Conservation (phyloP, 2,113 vertebrate species). For the Pseudopodoces humilis region DNA sequence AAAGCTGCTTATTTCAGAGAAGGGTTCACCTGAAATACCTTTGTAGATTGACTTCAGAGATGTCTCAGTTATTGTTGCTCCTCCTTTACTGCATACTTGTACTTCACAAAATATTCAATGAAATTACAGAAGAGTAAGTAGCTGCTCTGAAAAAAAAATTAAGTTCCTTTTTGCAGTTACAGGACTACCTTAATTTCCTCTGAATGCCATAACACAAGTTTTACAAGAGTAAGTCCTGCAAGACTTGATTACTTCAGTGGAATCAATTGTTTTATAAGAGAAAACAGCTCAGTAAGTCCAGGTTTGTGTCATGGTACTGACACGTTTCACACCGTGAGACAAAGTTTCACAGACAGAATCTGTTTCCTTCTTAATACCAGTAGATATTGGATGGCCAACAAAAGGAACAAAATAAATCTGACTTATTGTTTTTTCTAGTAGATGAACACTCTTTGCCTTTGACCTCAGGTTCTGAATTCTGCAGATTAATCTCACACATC, state of each 20-base stretch:
- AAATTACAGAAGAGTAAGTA: conserved; percentile 14
- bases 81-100: not conserved
- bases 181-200: conserved; percentile 46
- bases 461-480: not conserved
- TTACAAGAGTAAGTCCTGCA: conserved; percentile 36
- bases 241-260: conserved; percentile 27
- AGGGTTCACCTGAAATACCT: not conserved
- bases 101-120: conserved; percentile 4
- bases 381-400: not conserved
- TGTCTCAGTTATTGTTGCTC: not conserved
- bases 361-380: not conserved
- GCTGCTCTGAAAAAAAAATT: not conserved
- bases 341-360: conserved; percentile 8
- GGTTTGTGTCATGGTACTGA: not conserved
- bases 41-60: not conserved
- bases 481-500: not conserved
- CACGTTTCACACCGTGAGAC: not conserved
- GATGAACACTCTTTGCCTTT: not conserved
- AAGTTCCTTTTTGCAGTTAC: conserved; percentile 10
- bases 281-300: not conserved
- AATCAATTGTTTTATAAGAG: conserved; percentile 37
- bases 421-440: not conserved
- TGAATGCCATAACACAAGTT: not conserved
- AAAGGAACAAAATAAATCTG: not conserved
- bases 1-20: not conserved